A percentile compares a stretch with the other conserved stretches of the same genome.
phyloP scores from a whole-genome alignment of 2,113 vertebrate genomes.

The Tenrec ecaudatus region DNA sequence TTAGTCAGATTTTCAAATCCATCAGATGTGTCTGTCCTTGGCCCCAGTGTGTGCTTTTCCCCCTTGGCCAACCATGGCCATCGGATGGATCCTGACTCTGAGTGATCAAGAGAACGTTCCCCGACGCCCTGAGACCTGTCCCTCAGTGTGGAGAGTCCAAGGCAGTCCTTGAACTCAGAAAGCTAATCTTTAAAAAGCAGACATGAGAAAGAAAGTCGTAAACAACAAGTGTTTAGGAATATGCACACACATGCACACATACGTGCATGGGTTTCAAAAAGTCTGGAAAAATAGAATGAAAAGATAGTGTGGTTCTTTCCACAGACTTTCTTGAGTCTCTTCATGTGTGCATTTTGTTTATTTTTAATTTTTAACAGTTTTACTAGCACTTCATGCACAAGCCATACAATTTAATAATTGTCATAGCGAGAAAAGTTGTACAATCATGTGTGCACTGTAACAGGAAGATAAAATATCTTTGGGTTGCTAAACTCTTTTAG shows the following conservation, averaged over 20 bases:
- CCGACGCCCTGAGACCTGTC: neutral
- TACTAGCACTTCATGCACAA: no score
- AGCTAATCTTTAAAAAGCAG: constrained; percentile 40
- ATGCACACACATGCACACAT: neutral
- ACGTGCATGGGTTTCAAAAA: neutral
- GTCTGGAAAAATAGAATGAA: neutral
- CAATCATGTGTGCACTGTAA: neutral
- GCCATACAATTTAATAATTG: no score
- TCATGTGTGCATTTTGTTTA: neutral
- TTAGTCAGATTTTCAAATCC: neutral
- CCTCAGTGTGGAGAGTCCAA: neutral
- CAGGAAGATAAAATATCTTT: constrained; percentile 40
- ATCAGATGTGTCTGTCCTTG: neutral
- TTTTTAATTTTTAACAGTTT: no score
- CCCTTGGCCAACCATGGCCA: neutral
- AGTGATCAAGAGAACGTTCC: neutral
- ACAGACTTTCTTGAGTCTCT: no score
- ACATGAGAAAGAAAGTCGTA: constrained; percentile 24
- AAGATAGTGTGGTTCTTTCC: no score
- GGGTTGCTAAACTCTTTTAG: constrained; percentile 39
- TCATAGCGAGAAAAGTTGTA: no score
- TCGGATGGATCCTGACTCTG: no score
- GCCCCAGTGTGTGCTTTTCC: neutral
- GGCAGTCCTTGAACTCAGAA: constrained; percentile 12
- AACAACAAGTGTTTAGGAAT: no score